Conservation (phyloP, 2,888 invertebrate genomes). For the Cheilosia scutellata region DNA sequence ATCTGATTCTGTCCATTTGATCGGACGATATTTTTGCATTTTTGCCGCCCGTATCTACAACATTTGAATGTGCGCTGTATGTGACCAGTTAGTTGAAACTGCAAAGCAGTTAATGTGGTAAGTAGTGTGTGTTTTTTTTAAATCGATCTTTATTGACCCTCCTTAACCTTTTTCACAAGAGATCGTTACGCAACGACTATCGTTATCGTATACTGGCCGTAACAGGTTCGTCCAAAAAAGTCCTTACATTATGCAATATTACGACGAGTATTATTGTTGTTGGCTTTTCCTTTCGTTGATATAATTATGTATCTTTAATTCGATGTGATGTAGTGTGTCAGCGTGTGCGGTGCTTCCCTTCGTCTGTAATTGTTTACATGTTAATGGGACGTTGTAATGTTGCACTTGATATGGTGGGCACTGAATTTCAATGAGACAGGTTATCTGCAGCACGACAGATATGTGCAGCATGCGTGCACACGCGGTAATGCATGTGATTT, state of each 20-base stretch:
- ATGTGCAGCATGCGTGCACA: conserved; percentile 45
- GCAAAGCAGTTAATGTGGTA: conserved; percentile 40
- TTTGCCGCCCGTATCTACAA: not conserved
- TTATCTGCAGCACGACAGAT: conserved; percentile 57
- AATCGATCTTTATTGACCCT: not conserved
- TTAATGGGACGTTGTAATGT: conserved; percentile 47
- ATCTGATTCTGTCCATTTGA: conserved; percentile 10
- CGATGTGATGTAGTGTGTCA: conserved; percentile 1
- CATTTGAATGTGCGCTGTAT: conserved; percentile 34
- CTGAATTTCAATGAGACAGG: conserved; percentile 66
- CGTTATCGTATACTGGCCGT: conserved; percentile 11
- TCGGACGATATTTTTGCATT: conserved; percentile 34
- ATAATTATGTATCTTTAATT: conserved; percentile 32
- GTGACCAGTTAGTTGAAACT: conserved; percentile 16
- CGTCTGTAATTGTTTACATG: conserved; percentile 59
- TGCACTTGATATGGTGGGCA: conserved; percentile 55
- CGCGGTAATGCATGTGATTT: conserved; percentile 50
- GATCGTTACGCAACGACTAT: conserved; percentile 42
- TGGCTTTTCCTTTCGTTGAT: not conserved
- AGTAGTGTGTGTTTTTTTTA: not conserved
- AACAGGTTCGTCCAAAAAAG: conserved; percentile 41
- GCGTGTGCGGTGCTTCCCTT: conserved; percentile 9
- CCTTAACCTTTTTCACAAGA: conserved; percentile 7
- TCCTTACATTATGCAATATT: conserved; percentile 50
- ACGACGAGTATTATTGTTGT: conserved; percentile 19